Base-by-base conservation (phyloP, 2,888 invertebrate species). In the Brachypterus glaber region DNA sequence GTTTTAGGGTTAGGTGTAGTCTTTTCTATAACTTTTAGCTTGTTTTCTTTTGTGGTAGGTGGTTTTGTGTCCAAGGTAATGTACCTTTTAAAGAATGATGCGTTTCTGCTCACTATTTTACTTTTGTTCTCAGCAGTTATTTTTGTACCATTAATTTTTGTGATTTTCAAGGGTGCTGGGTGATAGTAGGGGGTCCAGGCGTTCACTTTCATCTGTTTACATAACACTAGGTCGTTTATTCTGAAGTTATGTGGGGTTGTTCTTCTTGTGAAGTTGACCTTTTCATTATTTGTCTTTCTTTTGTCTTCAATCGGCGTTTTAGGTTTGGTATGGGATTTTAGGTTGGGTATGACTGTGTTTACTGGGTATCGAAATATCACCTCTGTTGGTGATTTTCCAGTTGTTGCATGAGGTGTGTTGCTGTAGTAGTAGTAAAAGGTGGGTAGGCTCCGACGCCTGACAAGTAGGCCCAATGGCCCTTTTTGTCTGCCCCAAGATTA, bases 341-440 rank as follows among this genome's bases (percentile, higher is more conserved):
- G n/a, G n/a, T n/a, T n/a, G n/a, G n/a, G n/a, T n/a, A n/a, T n/a
- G n/a, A n/a, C n/a, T n/a, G n/a, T n/a, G n/a, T n/a, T n/a, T n/a
- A n/a, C n/a, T n/a, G n/a, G n/a, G n/a, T n/a, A n/a, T n/a, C n/a
- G n/a, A n/a, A n/a, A 34, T 4, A 41, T 4, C 4, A 30, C 8
- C 21, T 34, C 25, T 31, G 11, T 40, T 3, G 37, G 37, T 30
- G 37, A 29, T 15, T 17, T 13, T 12, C 13, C 9, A 14, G 39
- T 43, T 17, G 34, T 30, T 2, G 18, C 12, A 35, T 42, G 42
- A 5, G 31, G 34, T 17, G 39, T 42, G 24, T 39, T 39, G 15
- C 41, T 5, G 17, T 41, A 41, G 16, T 41, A 38, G 8, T n/a
- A n/a, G n/a, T n/a, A n/a, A n/a, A n/a, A n/a, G n/a, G n/a, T n/a